Conservation (phyloP, 1,140 invertebrate genomes). For the Leptinotarsa defecta region DNA sequence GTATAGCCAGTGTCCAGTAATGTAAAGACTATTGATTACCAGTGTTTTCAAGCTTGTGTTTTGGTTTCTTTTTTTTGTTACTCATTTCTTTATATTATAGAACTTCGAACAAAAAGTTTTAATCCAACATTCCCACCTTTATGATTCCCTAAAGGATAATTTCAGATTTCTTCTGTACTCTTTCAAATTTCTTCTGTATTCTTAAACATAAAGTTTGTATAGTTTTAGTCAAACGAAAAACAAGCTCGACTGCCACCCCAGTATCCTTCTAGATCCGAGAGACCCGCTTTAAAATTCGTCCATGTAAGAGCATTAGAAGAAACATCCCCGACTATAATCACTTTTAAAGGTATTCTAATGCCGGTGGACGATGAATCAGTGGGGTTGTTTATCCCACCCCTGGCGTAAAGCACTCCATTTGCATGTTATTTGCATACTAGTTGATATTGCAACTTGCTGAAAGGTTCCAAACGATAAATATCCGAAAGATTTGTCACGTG, state of each 20-base stretch:
- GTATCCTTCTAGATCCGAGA: neutral
- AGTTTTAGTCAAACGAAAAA: too few species aligned
- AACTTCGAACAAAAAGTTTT: too few species aligned
- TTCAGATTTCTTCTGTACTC: too few species aligned
- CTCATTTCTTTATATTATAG: too few species aligned
- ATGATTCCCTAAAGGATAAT: too few species aligned
- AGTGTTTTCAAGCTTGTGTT: too few species aligned
- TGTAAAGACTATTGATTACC: too few species aligned
- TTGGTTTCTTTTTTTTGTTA: too few species aligned
- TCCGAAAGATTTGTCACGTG: neutral
- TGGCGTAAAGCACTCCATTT: conserved; percentile 22
- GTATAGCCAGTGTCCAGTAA: too few species aligned
- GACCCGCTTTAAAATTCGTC: neutral
- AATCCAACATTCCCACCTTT: too few species aligned
- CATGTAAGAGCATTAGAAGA: conserved; percentile 45
- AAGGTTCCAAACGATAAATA: neutral
- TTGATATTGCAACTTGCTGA: conserved; percentile 21
- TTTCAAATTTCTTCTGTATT: too few species aligned
- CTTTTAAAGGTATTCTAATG: conserved; percentile 48
- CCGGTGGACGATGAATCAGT: conserved; percentile 37
- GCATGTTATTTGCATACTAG: conserved; percentile 24
- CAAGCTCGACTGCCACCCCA: neutral
- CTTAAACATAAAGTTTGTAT: too few species aligned
- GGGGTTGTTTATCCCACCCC: neutral
- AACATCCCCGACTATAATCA: conserved; percentile 42